phyloP scores from a whole-genome alignment of 2,888 invertebrate species.

The Acronicta psi region DNA sequence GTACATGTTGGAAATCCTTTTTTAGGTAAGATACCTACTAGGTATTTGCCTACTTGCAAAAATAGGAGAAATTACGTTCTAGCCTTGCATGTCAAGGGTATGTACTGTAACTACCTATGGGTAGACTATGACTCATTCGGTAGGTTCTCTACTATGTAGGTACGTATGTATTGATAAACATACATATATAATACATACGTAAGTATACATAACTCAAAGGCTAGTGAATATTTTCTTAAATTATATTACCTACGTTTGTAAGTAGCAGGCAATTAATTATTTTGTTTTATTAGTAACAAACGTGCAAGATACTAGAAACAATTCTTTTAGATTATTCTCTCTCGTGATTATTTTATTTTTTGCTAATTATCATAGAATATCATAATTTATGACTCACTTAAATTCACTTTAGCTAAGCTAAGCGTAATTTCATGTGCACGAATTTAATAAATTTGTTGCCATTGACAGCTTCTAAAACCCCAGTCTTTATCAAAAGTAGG shows the following conservation, averaged over 20 bases:
- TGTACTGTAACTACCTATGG: conserved; percentile 19
- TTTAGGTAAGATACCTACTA: too few relatives aligned
- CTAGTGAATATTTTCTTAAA: background rate
- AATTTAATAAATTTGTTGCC: conserved; percentile 4
- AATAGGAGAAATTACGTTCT: conserved; percentile 27
- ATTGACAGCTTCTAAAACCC: too few relatives aligned
- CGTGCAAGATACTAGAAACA: background rate
- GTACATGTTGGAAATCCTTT: conserved; percentile 9
- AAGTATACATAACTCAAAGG: background rate
- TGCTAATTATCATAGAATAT: conserved; percentile 1
- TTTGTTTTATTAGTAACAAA: background rate
- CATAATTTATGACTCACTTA: too few relatives aligned
- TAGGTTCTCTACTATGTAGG: background rate
- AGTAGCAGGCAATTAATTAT: background rate
- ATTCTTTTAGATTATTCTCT: background rate
- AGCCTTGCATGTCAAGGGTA: conserved; percentile 33
- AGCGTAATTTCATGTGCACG: conserved; percentile 2
- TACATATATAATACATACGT: background rate
- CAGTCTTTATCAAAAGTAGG: too few relatives aligned
- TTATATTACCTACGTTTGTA: background rate
- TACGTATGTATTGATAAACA: background rate
- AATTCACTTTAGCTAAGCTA: too few relatives aligned
- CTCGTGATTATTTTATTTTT: background rate
- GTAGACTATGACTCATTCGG: conserved; percentile 38
- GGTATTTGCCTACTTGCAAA: conserved; percentile 11